Conservation (phyloP, 2,113 vertebrate genomes). For the Seriola quinqueradiata region DNA sequence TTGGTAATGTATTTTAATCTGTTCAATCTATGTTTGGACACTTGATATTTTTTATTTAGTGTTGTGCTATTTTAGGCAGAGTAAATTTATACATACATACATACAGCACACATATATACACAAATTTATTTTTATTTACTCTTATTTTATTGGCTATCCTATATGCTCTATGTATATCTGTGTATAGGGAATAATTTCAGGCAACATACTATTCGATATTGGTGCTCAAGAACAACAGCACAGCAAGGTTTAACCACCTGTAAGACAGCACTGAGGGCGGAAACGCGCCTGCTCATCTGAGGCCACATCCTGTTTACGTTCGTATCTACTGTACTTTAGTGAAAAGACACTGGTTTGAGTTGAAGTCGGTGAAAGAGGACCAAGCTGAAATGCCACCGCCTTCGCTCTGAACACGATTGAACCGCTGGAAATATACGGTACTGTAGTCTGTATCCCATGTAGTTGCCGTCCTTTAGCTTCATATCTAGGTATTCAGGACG, state of each 20-base stretch:
- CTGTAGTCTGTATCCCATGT: neutral
- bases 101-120: too few relatives aligned
- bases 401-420: constrained; percentile 16
- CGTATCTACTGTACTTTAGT: neutral
- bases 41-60: neutral
- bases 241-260: constrained; percentile 33
- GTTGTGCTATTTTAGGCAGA: too few relatives aligned
- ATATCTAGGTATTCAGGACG: neutral
- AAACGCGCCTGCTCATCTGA: fast-evolving
- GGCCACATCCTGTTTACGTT: constrained; percentile 60
- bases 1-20: too few relatives aligned
- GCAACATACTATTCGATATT: neutral
- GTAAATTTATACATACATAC: too few relatives aligned
- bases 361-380: neutral
- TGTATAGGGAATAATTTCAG: neutral
- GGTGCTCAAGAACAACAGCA: too few relatives aligned
- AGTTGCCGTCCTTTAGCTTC: neutral
- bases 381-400: constrained; percentile 25
- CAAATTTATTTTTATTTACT: too few relatives aligned
- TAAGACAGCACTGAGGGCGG: constrained; percentile 50
- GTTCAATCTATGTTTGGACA: neutral
- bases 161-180: neutral
- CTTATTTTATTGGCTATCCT: too few relatives aligned
- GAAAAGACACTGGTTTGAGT: neutral
- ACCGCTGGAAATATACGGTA: constrained; percentile 48